Percentiles rank a stretch among this genome's conserved stretches.
These are phyloP conservation scores for Zootermopsis nevadensis DNA, from an alignment of 2,888 invertebrate species.

Conservation along the genomic window DNA sequence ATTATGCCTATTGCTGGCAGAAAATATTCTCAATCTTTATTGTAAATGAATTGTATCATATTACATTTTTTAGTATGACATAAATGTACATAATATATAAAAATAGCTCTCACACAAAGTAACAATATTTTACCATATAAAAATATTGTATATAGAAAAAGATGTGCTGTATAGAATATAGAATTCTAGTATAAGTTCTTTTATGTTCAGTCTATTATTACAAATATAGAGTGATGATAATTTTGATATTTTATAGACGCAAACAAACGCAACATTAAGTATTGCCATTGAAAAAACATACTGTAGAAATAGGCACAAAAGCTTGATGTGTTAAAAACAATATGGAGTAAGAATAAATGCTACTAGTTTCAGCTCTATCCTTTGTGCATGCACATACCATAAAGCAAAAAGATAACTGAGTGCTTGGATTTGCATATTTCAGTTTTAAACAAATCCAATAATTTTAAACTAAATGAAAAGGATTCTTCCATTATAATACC, in stretches of 20 bases:
- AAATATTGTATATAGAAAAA: conserved; percentile 40
- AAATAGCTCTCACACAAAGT: conserved; percentile 26
- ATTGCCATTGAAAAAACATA: background rate
- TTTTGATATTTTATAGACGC: conserved; percentile 10
- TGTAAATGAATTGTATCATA: conserved; percentile 36
- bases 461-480: background rate
- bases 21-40: conserved; percentile 39
- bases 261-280: background rate
- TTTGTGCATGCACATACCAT: background rate
- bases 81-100: conserved; percentile 39
- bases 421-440: background rate
- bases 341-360: background rate
- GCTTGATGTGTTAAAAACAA: background rate
- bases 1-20: conserved; percentile 16
- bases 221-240: background rate
- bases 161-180: conserved; percentile 22
- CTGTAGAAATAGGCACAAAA: conserved; percentile 6
- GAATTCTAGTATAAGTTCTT: conserved; percentile 1
- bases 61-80: conserved; percentile 27
- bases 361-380: background rate
- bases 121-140: conserved; percentile 39
- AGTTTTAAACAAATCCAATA: background rate
- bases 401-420: background rate
- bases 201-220: conserved; percentile 25
- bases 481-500: conserved; percentile 32